A percentile compares a stretch with the other conserved stretches of the same genome.
Evolutionary conservation across 2,888 invertebrate genomes (phyloP).

Genomic region (Dermolepida albohirtum): DNA sequence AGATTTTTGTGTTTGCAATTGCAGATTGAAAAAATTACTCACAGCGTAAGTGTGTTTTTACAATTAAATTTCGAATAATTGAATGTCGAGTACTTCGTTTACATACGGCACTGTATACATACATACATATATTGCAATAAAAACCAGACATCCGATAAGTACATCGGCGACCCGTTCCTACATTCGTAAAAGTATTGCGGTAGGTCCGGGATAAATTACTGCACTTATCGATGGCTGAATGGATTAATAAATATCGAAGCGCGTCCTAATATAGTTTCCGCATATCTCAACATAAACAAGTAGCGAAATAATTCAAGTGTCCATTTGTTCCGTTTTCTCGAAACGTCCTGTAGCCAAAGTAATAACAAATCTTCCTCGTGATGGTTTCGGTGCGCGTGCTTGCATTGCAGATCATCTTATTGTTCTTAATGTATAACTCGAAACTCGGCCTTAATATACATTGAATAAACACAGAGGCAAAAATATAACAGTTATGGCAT

Average conservation of each 20-base stretch:
- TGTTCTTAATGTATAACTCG: constrained; percentile 19
- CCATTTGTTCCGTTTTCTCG: constrained; percentile 39
- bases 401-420: constrained; percentile 37
- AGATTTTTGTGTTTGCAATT: no score
- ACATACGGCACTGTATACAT: no score
- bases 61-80: no score
- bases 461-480: constrained; percentile 49
- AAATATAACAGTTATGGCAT: constrained; percentile 60
- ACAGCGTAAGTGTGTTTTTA: no score
- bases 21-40: no score
- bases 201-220: constrained; percentile 42
- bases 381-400: constrained; percentile 22
- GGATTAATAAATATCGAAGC: constrained; percentile 41
- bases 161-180: constrained; percentile 1
- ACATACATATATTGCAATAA: no score
- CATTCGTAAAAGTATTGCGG: constrained; percentile 42
- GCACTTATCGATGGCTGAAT: constrained; percentile 42
- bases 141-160: no score
- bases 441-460: constrained; percentile 44
- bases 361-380: constrained; percentile 29
- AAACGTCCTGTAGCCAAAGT: constrained; percentile 24
- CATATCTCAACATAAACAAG: constrained; percentile 39
- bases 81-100: no score
- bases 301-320: constrained; percentile 17
- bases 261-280: constrained; percentile 44